Evolutionary conservation across 2,888 invertebrate species (phyloP).

Genomic region (Ennomos erosarius): DNA sequence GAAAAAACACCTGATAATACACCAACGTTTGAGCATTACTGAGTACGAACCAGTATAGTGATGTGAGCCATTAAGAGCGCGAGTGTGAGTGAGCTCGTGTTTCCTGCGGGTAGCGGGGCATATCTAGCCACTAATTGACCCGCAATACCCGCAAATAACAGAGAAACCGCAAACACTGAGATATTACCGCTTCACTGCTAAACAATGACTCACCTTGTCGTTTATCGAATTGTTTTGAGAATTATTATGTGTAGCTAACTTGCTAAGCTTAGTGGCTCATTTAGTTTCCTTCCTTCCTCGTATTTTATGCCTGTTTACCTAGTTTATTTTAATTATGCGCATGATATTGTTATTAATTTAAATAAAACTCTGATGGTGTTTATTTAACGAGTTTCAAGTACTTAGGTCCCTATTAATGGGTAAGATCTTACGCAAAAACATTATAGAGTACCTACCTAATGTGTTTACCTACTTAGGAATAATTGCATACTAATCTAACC

Average conservation of each 20-base stretch:
- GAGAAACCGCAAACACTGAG: constrained; percentile 59
- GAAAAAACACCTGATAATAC: no score
- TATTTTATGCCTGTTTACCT: constrained; percentile 27
- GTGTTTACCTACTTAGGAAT: no score
- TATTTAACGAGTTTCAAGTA: no score
- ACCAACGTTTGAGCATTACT: no score
- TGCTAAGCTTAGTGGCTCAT: constrained; percentile 23
- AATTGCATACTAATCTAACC: no score
- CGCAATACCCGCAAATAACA: constrained; percentile 63
- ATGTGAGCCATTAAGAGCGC: constrained; percentile 6
- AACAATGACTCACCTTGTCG: constrained; percentile 57
- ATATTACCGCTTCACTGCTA: constrained; percentile 55
- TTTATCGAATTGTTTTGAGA: constrained; percentile 51
- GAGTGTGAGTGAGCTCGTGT: constrained; percentile 29
- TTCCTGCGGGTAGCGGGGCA: constrained; percentile 52
- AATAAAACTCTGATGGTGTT: no score
- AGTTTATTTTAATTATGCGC: constrained; percentile 12
- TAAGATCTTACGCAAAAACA: no score
- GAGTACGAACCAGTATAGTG: background rate
- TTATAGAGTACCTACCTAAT: no score
- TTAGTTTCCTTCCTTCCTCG: constrained; percentile 54
- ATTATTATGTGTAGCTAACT: constrained; percentile 36
- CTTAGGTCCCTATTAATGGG: no score
- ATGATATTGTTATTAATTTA: no score
- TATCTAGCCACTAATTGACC: constrained; percentile 60